Evolutionary conservation across 1,140 invertebrate species (phyloP).

Genomic region (Spodoptera frugiperda): DNA sequence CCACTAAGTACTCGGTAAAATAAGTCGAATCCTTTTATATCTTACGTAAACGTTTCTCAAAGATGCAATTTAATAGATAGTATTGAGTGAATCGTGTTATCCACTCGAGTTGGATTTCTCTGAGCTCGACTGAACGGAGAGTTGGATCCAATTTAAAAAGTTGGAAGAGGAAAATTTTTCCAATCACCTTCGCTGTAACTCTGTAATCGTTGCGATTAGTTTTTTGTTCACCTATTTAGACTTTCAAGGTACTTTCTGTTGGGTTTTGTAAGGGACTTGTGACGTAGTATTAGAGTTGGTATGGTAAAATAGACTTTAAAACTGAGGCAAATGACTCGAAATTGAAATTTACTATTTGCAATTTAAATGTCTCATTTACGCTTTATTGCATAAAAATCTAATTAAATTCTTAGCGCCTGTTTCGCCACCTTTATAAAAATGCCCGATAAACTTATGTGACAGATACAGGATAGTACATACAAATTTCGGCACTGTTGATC

Average conservation of each 20-base stretch:
- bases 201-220: slow-evolving; percentile 75
- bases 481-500: too few species aligned
- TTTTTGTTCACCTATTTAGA: slow-evolving; percentile 52
- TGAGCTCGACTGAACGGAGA: slow-evolving; percentile 68
- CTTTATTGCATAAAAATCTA: too few species aligned
- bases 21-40: slow-evolving; percentile 52
- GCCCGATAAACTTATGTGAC: too few species aligned
- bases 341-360: too few species aligned
- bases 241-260: not conserved
- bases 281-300: not conserved
- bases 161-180: slow-evolving; percentile 78
- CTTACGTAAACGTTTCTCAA: slow-evolving; percentile 75
- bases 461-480: too few species aligned
- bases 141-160: slow-evolving; percentile 83
- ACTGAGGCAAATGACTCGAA: too few species aligned
- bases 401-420: too few species aligned
- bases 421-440: too few species aligned
- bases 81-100: slow-evolving; percentile 77
- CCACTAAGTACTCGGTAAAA: slow-evolving; percentile 35
- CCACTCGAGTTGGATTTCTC: slow-evolving; percentile 60
- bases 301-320: too few species aligned
- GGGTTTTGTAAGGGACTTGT: slow-evolving; percentile 2
- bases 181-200: slow-evolving; percentile 69
- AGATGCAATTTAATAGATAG: slow-evolving; percentile 82
- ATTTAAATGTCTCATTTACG: too few species aligned